Evolutionary conservation across 1,140 invertebrate genomes (phyloP).

Genomic region (Pygmarrhopalites habei): DNA sequence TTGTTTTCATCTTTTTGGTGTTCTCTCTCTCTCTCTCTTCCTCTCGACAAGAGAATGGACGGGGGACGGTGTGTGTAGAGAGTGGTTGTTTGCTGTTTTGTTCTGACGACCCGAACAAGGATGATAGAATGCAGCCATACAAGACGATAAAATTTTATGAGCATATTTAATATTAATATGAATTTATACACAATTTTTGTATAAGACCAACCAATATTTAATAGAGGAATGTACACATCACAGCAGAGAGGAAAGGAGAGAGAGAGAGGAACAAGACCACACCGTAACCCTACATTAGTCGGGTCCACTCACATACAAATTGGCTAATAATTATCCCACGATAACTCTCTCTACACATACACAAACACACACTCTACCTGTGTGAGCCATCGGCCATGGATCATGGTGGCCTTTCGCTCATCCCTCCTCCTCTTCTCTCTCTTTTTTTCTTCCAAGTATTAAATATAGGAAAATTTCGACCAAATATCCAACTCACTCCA

Average conservation of each 20-base stretch:
- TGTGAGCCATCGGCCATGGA: not conserved
- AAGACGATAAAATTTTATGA: slow-evolving; percentile 27
- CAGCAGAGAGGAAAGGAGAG: too few relatives aligned
- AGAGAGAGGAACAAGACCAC: slow-evolving; percentile 25
- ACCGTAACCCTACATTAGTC: slow-evolving; percentile 24
- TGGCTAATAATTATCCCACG: slow-evolving; percentile 23
- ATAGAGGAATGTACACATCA: too few relatives aligned
- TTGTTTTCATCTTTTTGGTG: too few relatives aligned
- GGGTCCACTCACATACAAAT: slow-evolving; percentile 25
- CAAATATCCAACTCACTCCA: not conserved
- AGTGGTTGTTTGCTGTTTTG: too few relatives aligned
- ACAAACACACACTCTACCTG: not conserved
- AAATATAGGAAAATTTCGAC: too few relatives aligned
- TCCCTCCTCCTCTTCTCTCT: not conserved
- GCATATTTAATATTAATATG: slow-evolving; percentile 23
- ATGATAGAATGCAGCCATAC: slow-evolving; percentile 26
- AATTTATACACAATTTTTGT: slow-evolving; percentile 27
- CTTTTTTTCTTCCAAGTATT: too few relatives aligned
- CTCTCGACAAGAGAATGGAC: too few relatives aligned
- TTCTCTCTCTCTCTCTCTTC: too few relatives aligned
- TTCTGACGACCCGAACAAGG: slow-evolving; percentile 15
- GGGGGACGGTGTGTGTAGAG: too few relatives aligned
- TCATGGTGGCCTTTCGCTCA: slow-evolving; percentile 1
- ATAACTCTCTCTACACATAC: too few relatives aligned
- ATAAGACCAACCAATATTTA: too few relatives aligned